Evolutionary conservation across 2,797 vertebrate species (phyloP).

Genomic region (Pterois miles): DNA sequence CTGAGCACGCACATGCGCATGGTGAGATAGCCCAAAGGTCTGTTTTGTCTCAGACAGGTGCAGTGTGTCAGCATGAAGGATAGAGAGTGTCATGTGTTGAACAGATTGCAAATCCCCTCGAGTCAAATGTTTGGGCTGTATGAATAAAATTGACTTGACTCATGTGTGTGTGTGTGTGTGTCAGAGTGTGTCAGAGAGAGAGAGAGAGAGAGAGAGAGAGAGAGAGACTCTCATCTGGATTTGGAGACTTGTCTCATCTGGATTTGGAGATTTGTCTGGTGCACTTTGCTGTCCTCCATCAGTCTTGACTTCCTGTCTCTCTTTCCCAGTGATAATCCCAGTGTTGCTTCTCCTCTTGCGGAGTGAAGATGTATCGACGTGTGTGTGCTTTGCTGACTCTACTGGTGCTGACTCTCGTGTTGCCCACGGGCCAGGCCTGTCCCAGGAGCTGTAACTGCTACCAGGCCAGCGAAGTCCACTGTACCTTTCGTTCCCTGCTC

Average conservation of each 20-base stretch:
- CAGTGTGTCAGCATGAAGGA: background rate
- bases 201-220: background rate
- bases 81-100: conserved; percentile 3
- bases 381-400: conserved; percentile 62
- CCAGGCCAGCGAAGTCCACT: conserved; percentile 92
- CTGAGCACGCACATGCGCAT: background rate
- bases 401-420: conserved; percentile 69
- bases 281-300: conserved; percentile 16
- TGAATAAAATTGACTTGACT: conserved; percentile 23
- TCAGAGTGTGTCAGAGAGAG: background rate
- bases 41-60: conserved; percentile 41
- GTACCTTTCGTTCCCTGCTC: conserved; percentile 92
- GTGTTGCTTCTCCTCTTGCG: conserved; percentile 17
- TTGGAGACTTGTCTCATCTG: background rate
- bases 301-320: conserved; percentile 22
- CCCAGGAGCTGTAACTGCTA: conserved; percentile 93
- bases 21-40: background rate
- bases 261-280: no score
- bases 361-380: conserved; percentile 35
- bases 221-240: conserved; percentile 17
- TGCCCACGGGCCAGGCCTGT: conserved; percentile 70
- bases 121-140: background rate
- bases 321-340: conserved; percentile 45
- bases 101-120: conserved; percentile 4
- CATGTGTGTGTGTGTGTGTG: background rate